Percentiles rank a stretch among this genome's conserved stretches.
Conservation (phyloP, 2,888 invertebrate genomes). For the Hedya salicella region DNA sequence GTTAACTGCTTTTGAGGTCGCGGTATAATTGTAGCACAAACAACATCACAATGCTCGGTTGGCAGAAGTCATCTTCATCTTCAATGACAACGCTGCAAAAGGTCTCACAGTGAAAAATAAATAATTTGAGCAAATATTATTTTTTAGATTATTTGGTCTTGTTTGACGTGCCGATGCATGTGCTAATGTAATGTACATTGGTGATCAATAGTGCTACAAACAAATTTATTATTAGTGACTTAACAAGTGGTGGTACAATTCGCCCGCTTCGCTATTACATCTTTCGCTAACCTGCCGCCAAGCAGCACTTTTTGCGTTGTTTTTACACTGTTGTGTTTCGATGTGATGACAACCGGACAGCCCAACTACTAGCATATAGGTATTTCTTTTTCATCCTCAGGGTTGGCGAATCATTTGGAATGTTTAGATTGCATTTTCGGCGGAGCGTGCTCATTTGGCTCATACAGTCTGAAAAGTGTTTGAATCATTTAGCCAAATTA, state of each 20-base stretch:
- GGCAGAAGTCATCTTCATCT: constrained; percentile 49
- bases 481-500: not conserved
- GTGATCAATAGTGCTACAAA: constrained; percentile 8
- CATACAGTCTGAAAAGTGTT: too few relatives aligned
- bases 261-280: too few relatives aligned
- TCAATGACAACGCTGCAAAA: constrained; percentile 69
- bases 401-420: too few relatives aligned
- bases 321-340: too few relatives aligned
- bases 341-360: too few relatives aligned
- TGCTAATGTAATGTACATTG: constrained; percentile 29
- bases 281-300: too few relatives aligned
- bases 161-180: constrained; percentile 49
- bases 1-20: constrained; percentile 53
- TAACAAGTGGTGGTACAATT: not conserved
- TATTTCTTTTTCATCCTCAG: too few relatives aligned
- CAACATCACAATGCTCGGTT: constrained; percentile 50
- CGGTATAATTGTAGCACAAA: constrained; percentile 48
- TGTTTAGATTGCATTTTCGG: too few relatives aligned
- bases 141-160: constrained; percentile 53
- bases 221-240: not conserved
- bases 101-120: constrained; percentile 61
- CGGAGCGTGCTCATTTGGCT: too few relatives aligned
- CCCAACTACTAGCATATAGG: too few relatives aligned
- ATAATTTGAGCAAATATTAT: constrained; percentile 60
- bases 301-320: too few relatives aligned